phyloP scores from a whole-genome alignment of 2,888 invertebrate species.

The Leptopilina syphax region DNA sequence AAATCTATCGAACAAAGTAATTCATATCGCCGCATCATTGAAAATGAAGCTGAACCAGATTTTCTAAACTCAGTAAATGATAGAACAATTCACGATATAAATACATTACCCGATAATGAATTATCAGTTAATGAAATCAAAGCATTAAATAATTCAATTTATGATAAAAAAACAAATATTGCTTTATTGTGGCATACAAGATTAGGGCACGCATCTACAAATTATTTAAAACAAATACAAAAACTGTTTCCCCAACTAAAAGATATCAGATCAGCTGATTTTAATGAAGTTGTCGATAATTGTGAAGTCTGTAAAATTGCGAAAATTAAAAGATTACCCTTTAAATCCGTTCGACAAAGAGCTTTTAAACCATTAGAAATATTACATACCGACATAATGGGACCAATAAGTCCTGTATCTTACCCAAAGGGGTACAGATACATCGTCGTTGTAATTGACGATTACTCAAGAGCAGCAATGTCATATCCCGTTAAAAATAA shows the following conservation, averaged over 20 bases:
- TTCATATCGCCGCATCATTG: not conserved
- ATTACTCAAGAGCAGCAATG: constrained; percentile 53
- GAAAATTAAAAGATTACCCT: constrained; percentile 32
- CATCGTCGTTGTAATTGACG: constrained; percentile 53
- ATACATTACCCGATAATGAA: too few species aligned
- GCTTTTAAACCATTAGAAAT: constrained; percentile 41
- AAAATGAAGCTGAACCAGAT: not conserved
- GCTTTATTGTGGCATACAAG: too few species aligned
- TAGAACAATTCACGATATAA: not conserved
- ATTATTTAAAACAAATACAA: constrained; percentile 11
- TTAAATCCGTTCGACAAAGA: not conserved
- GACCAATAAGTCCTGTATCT: constrained; percentile 49
- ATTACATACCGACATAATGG: constrained; percentile 57
- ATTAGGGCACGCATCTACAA: too few species aligned
- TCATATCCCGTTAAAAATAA: constrained; percentile 55
- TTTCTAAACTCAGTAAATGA: not conserved
- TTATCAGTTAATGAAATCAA: too few species aligned
- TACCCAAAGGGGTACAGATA: constrained; percentile 49
- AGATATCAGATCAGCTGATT: constrained; percentile 14
- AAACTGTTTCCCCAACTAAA: not conserved
- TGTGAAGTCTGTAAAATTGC: constrained; percentile 34
- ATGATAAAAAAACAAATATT: too few species aligned
- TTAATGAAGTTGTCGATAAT: constrained; percentile 28
- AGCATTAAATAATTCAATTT: not conserved
- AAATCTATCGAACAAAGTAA: not conserved